Conservation (phyloP, 2,888 invertebrate genomes). For the Ennomos erosarius region DNA sequence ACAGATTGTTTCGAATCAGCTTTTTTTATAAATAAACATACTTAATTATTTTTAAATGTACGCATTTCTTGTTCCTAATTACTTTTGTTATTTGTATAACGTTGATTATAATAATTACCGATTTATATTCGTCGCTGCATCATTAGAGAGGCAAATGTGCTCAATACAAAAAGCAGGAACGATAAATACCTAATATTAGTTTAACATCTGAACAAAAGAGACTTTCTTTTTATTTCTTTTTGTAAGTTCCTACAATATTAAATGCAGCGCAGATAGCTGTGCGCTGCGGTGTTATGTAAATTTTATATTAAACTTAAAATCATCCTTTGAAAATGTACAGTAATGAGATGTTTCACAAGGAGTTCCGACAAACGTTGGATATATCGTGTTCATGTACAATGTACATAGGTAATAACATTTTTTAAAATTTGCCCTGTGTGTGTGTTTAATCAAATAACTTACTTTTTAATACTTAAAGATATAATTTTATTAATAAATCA, state of each 20-base stretch:
- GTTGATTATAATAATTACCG: slow-evolving; percentile 41
- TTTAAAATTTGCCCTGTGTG: no score
- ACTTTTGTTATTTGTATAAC: slow-evolving; percentile 50
- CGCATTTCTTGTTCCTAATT: slow-evolving; percentile 45
- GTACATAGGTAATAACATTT: no score
- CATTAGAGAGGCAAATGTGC: no score
- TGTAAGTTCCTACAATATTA: slow-evolving; percentile 1
- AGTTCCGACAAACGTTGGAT: slow-evolving; percentile 1
- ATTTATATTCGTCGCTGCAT: slow-evolving; percentile 33
- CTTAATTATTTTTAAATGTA: slow-evolving; percentile 43
- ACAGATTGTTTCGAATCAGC: slow-evolving; percentile 52
- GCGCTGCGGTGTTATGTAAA: slow-evolving; percentile 15
- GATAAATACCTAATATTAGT: neutral
- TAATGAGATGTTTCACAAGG: slow-evolving; percentile 5
- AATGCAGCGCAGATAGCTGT: slow-evolving; percentile 20
- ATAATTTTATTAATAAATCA: no score
- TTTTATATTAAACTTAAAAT: slow-evolving; percentile 19
- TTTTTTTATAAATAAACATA: slow-evolving; percentile 43
- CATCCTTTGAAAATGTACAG: slow-evolving; percentile 7
- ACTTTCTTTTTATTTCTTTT: neutral
- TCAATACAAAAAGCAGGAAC: no score
- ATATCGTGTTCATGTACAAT: no score
- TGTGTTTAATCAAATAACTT: no score
- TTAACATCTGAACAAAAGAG: neutral
- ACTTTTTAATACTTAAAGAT: no score